Base-by-base conservation (phyloP, 2,113 vertebrate species). In the Prinia subflava region DNA sequence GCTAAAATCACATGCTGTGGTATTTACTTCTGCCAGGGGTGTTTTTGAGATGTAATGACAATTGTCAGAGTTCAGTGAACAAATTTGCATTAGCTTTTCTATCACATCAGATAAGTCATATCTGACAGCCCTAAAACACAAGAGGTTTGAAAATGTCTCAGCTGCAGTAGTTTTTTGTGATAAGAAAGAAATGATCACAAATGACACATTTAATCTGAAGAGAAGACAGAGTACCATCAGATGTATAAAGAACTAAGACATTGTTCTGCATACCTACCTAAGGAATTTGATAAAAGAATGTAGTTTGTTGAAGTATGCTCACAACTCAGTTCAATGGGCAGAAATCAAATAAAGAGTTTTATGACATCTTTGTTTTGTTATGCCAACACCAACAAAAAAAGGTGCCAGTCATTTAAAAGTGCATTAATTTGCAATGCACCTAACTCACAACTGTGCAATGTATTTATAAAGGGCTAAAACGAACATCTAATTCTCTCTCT, bases 21-120 rank as follows among this genome's bases (percentile, higher is more conserved):
- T 83, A 69, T 57, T 86, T 77, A 79, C 19, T 71, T 44, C 37
- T 65, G 37, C 5, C 23, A 23, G 19, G 3, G 3, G 17, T 18
- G 50, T 10, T 6, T 18, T 37, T 53, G 49, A 75, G 41, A 92
- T 37, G 49, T 75, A 86, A 94, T 53, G 37, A 20, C 80, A 88
- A 71, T 46, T 95, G 88, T 83, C 85, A 95, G 90, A 73, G 21
- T 64, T 96, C 83, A 86, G 33, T 78, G 83, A 93, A 68, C 77
- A 79, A 76, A 71, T 53, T 24, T 30, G 77, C 46, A 78, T 84
- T 59, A 89, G 53, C 20, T 71, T 87, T 95, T 77, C 80, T 25
- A 75, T 71, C 80, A 81, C 41, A 35, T 79, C 35, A 78, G 39
- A 5, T 55, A 87, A 89, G 25, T 67, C 33, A 7, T 42, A 47